Percentiles rank a stretch among this genome's conserved stretches.
These are phyloP conservation scores for Beris morrisii DNA, from an alignment of 2,888 invertebrate species.

Conservation along the genomic window DNA sequence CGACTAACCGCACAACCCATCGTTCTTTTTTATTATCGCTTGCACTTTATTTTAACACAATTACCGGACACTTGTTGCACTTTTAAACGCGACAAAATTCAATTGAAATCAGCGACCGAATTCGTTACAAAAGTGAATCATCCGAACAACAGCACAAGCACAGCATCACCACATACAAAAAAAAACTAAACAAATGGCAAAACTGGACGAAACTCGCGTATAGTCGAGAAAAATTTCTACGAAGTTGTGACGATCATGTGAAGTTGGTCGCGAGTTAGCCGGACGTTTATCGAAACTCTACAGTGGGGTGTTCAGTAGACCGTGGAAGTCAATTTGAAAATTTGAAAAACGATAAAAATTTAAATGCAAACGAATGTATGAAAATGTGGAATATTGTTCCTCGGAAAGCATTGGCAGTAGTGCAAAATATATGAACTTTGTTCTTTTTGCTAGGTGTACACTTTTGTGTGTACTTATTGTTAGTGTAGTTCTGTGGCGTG, in stretches of 20 bases:
- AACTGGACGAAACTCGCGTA: constrained; percentile 29
- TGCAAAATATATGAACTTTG: too few relatives aligned
- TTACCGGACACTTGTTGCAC: constrained; percentile 43
- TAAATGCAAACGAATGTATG: too few relatives aligned
- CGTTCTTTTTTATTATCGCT: constrained; percentile 36
- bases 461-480: too few relatives aligned
- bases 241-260: constrained; percentile 9
- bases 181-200: constrained; percentile 32
- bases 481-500: too few relatives aligned
- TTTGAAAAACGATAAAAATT: too few relatives aligned
- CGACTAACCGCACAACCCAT: constrained; percentile 86
- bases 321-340: too few relatives aligned
- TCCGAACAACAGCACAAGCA: constrained; percentile 36
- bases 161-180: constrained; percentile 35
- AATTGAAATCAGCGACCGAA: constrained; percentile 34
- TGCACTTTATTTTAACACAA: constrained; percentile 17
- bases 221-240: constrained; percentile 29
- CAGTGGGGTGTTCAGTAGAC: neutral
- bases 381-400: too few relatives aligned
- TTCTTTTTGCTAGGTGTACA: too few relatives aligned
- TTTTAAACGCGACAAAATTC: constrained; percentile 30
- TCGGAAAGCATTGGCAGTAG: too few relatives aligned
- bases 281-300: constrained; percentile 1
- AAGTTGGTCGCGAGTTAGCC: constrained; percentile 5
- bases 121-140: constrained; percentile 43